These are phyloP conservation scores for Vipera ursinii DNA, from an alignment of 2,797 vertebrate genomes.

Conservation along the genomic window DNA sequence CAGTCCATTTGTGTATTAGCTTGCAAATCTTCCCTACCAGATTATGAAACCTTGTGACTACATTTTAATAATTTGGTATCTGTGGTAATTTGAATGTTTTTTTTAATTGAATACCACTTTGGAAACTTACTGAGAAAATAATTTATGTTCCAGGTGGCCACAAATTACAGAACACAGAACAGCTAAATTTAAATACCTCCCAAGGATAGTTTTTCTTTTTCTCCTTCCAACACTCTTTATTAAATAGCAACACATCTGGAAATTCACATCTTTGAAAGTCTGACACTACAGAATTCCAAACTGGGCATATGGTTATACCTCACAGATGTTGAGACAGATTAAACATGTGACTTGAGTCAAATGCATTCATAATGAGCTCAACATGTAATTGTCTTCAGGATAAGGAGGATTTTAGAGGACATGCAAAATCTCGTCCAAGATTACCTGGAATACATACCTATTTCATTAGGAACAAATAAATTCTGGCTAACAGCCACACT, in stretches of 20 bases:
- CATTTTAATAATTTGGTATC: not conserved
- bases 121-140: not conserved
- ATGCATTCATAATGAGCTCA: not conserved
- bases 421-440: not conserved
- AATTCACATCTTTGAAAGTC: not conserved
- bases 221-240: not conserved
- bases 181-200: not conserved
- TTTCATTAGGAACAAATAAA: not conserved
- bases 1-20: not conserved
- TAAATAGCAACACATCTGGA: not conserved
- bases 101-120: not conserved
- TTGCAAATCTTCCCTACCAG: not conserved
- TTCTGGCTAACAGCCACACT: not conserved
- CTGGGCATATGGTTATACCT: not conserved
- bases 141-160: not conserved
- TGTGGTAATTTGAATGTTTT: not conserved
- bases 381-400: not conserved
- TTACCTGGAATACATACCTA: not conserved
- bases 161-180: not conserved
- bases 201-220: not conserved
- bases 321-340: not conserved
- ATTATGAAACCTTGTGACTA: not conserved
- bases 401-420: not conserved
- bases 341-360: not conserved
- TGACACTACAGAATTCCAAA: not conserved